Evolutionary conservation across 1,140 invertebrate species (phyloP), one percentile per base, ranked within the genome.

Genomic region (Cherax destructor): DNA sequence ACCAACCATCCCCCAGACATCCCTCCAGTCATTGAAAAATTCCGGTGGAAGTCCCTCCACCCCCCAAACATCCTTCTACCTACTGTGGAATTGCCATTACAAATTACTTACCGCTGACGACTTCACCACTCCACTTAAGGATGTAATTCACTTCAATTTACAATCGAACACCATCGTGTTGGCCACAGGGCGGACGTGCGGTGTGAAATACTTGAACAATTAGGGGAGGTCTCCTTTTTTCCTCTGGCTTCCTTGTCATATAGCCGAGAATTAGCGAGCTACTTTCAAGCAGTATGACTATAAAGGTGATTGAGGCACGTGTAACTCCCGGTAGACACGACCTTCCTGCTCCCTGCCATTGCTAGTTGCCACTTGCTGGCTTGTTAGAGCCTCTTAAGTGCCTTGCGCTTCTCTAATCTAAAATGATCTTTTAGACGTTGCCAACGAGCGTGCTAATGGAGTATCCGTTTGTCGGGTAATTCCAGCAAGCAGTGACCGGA

Each of bases 341-440:
- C 65, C 61, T 41, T 69, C 59, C 52, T 49, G 9, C 80, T 61
- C 10, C 80, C 52, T 30, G 18, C n/a, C 69, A 74, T 69, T 59
- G 59, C 30, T 24, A 80, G 80, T 83, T 83, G 30, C 81, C 24
- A n/a, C 59, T 69, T 69, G 50, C 81, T 56, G 61, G n/a, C 30
- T n/a, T 9, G 30, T 16, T 47, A 47, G 13, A n/a, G 13, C 4
- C 30, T 47, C 5, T 9, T 83, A 47, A 49, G 59, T 69, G 47
- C 30, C 30, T 21, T 69, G 52, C 59, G 52, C 59, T 83, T n/a
- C 59, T 65, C 52, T 47, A 83, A 83, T 83, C 81, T 83, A 65
- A 16, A 69, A 83, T 83, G 59, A 83, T 83, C 81, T 83, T 69
- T 83, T 69, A 52, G 59, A 83, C 81, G 47, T 30, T 69, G 24